These are phyloP conservation scores for Pelagia noctiluca DNA, from an alignment of 30 jellyfish, hydroid and myxozoan genomes.

Conservation along the genomic window DNA sequence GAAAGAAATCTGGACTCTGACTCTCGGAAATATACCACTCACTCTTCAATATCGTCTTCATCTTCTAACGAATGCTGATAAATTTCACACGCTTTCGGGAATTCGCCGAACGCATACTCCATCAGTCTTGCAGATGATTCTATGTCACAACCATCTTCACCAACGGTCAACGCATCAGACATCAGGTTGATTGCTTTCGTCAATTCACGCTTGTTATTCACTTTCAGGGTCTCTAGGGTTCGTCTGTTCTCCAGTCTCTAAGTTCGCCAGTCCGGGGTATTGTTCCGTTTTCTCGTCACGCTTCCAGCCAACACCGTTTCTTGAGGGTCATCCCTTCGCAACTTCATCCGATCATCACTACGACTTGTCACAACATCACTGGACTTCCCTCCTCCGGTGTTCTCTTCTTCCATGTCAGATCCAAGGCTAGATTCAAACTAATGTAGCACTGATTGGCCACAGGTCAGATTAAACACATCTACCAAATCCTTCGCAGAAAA, in stretches of 20 bases:
- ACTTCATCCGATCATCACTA: slow-evolving; percentile 21
- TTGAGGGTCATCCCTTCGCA: slow-evolving; percentile 14
- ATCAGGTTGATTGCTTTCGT: slow-evolving; percentile 26
- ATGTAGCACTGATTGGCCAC: slow-evolving; percentile 13
- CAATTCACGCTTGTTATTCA: slow-evolving; percentile 25
- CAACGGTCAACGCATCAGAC: slow-evolving; percentile 38
- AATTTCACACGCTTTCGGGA: slow-evolving; percentile 4
- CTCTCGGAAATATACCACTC: slow-evolving; percentile 20
- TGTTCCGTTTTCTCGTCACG: not conserved
- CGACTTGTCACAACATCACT: slow-evolving; percentile 4
- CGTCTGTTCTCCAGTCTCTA: slow-evolving; percentile 11
- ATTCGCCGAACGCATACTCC: slow-evolving; percentile 11
- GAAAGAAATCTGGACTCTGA: slow-evolving; percentile 26
- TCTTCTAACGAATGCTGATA: slow-evolving; percentile 23
- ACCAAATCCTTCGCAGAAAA: not conserved
- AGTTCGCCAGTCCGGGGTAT: slow-evolving; percentile 25
- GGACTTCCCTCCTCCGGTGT: not conserved
- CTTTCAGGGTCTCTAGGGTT: not conserved
- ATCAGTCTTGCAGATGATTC: slow-evolving; percentile 18
- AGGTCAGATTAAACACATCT: not conserved
- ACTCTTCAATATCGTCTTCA: slow-evolving; percentile 28
- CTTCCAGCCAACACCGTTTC: slow-evolving; percentile 10
- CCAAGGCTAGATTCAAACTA: slow-evolving; percentile 21
- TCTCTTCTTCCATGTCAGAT: slow-evolving; percentile 25
- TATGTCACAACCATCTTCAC: slow-evolving; percentile 3